Conservation (phyloP, 1,140 invertebrate species). For the Sycophaga agraensis region DNA sequence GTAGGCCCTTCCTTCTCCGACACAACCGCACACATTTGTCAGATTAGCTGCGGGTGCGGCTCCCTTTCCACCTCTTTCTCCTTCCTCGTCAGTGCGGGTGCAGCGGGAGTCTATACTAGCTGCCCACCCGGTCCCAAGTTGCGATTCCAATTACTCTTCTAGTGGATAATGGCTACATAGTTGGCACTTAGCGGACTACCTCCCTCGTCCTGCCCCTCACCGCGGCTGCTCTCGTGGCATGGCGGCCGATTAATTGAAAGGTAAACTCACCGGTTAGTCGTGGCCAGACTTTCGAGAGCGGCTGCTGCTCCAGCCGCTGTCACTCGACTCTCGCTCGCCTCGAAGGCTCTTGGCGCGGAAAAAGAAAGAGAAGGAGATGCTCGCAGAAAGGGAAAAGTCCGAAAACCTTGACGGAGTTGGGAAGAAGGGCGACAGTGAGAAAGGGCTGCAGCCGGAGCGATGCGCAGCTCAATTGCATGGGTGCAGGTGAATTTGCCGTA, state of each 20-base stretch:
- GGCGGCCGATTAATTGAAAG: constrained; percentile 52
- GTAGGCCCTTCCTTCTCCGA: background rate
- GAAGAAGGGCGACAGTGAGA: background rate
- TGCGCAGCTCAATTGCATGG: too few species aligned
- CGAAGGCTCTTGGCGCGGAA: too few species aligned
- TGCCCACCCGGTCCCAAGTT: constrained; percentile 29
- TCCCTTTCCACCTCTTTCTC: too few species aligned
- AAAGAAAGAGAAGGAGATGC: background rate
- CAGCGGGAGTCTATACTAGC: background rate
- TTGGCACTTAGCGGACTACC: constrained; percentile 43
- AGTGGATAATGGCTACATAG: constrained; percentile 50
- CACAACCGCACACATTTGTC: constrained; percentile 8
- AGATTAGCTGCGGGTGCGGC: background rate
- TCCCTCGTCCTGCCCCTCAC: background rate
- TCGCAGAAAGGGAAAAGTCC: background rate
- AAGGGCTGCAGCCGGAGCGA: too few species aligned
- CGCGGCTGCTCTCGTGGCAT: constrained; percentile 27
- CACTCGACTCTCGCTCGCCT: background rate
- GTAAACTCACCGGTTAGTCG: constrained; percentile 49
- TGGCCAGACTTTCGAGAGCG: constrained; percentile 46
- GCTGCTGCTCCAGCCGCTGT: constrained; percentile 10
- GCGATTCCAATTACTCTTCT: constrained; percentile 50
- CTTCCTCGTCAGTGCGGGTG: too few species aligned
- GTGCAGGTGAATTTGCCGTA: too few species aligned
- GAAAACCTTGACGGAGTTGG: background rate